These are phyloP conservation scores for Vanessa cardui DNA, from an alignment of 2,888 invertebrate species.

Conservation along the genomic window DNA sequence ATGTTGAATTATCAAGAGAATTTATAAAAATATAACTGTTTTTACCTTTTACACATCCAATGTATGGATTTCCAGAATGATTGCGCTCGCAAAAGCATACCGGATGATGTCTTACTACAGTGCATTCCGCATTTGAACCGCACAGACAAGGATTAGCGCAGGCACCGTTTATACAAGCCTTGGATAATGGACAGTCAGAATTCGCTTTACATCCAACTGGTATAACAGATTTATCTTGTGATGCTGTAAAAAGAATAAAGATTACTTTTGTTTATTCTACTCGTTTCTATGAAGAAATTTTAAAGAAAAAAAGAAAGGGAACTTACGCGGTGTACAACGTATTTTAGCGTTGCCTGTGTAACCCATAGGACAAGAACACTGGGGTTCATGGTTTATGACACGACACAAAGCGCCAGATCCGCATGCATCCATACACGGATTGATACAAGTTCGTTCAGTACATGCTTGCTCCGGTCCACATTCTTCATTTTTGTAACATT, in stretches of 20 bases:
- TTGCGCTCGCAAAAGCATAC: slow-evolving; percentile 92
- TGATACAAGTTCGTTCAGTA: slow-evolving; percentile 88
- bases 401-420: slow-evolving; percentile 92
- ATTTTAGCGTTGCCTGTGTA: slow-evolving; percentile 88
- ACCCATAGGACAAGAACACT: slow-evolving; percentile 91
- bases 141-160: slow-evolving; percentile 94
- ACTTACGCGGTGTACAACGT: slow-evolving; percentile 92
- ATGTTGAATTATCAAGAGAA: too few species aligned
- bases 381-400: slow-evolving; percentile 87
- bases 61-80: slow-evolving; percentile 88
- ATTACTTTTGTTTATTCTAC: not conserved
- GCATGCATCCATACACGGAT: slow-evolving; percentile 91
- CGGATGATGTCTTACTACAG: slow-evolving; percentile 92
- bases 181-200: slow-evolving; percentile 90
- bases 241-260: slow-evolving; percentile 68
- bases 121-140: slow-evolving; percentile 91
- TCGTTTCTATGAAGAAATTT: too few species aligned
- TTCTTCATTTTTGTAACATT: slow-evolving; percentile 90
- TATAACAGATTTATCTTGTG: slow-evolving; percentile 77
- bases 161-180: slow-evolving; percentile 91
- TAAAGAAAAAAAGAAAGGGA: slow-evolving; percentile 7
- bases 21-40: not conserved
- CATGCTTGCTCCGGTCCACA: slow-evolving; percentile 90
- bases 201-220: slow-evolving; percentile 88
- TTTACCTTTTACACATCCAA: slow-evolving; percentile 39